Conservation (phyloP, 2,113 vertebrate genomes). For the Rhegmatorhina hoffmannsi region DNA sequence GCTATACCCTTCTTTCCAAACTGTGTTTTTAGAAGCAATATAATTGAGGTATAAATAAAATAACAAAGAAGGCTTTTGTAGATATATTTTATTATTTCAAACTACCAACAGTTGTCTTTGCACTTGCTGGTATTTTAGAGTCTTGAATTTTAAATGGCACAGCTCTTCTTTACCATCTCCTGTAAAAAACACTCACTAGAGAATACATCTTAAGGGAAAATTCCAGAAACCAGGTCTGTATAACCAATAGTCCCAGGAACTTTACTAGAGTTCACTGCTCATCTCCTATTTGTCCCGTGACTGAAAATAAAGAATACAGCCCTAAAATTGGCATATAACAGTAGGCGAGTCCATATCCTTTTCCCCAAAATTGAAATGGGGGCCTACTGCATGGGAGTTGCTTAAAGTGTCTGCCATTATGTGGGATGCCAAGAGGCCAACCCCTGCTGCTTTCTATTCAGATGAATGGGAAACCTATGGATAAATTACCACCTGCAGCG, state of each 20-base stretch:
- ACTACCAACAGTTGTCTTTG: conserved; percentile 49
- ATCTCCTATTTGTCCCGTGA: not conserved
- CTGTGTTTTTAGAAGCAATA: conserved; percentile 44
- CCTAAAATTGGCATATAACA: not conserved
- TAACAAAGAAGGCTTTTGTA: conserved; percentile 43
- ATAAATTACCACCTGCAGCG: conserved; percentile 64
- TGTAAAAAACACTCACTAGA: not conserved
- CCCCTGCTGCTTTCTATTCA: conserved; percentile 44
- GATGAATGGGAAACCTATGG: conserved; percentile 52
- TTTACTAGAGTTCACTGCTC: not conserved
- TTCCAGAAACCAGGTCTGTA: not conserved
- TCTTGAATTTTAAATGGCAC: conserved; percentile 36
- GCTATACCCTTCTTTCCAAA: conserved; percentile 54
- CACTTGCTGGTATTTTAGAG: conserved; percentile 19
- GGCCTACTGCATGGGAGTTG: not conserved
- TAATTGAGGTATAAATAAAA: conserved; percentile 67
- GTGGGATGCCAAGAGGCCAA: conserved; percentile 15
- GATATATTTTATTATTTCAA: conserved; percentile 28
- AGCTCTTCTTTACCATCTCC: not conserved
- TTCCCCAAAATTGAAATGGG: conserved; percentile 33
- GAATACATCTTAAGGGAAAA: not conserved
- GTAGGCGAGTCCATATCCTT: not conserved
- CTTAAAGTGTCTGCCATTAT: conserved; percentile 52
- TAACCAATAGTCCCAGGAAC: not conserved
- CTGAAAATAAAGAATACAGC: not conserved